Evolutionary conservation across 2,797 vertebrate genomes (phyloP).

Genomic region (Notamacropus eugenii): DNA sequence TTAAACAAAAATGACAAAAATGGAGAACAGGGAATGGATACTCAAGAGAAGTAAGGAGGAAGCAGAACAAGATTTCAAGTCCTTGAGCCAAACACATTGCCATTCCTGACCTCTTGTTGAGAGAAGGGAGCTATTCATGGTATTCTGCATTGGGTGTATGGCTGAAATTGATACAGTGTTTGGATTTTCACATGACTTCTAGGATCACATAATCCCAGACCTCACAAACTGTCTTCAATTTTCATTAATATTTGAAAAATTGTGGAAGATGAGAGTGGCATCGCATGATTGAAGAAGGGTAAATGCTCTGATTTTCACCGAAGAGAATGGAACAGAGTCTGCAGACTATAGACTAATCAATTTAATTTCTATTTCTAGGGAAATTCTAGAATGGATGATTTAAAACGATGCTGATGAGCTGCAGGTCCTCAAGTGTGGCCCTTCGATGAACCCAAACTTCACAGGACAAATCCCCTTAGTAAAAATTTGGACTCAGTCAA

Average conservation of each 20-base stretch:
- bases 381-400: not conserved
- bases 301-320: not conserved
- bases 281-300: not conserved
- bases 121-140: not conserved
- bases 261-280: not conserved
- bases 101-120: not conserved
- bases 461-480: no score
- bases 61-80: not conserved
- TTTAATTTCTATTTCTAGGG: not conserved
- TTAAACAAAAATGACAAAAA: not conserved
- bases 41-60: not conserved
- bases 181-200: not conserved
- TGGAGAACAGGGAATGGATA: not conserved
- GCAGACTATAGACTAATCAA: not conserved
- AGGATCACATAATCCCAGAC: slow-evolving; percentile 4
- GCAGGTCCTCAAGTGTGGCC: no score
- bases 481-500: no score
- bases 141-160: not conserved
- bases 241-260: not conserved
- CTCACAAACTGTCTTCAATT: not conserved
- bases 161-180: not conserved
- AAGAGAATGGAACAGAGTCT: not conserved
- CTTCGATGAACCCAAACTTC: no score
- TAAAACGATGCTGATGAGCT: not conserved
- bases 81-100: not conserved